phyloP scores from a whole-genome alignment of 2,797 vertebrate genomes.

The Paedocypris micromegethes region DNA sequence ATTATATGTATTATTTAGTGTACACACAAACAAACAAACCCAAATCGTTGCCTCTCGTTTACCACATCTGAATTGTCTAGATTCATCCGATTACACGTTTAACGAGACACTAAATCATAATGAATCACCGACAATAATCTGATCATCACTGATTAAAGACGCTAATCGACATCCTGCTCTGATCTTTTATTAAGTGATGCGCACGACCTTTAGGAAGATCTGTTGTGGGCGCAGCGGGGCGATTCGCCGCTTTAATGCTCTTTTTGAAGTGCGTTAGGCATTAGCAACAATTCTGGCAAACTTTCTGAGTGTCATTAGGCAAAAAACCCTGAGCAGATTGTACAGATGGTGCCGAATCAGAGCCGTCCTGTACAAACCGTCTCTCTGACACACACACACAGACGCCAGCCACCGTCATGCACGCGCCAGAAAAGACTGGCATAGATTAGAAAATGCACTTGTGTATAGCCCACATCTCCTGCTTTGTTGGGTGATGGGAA shows the following conservation, averaged over 20 bases:
- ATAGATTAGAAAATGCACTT: constrained; percentile 18
- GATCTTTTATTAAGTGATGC: too few relatives aligned
- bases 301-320: constrained; percentile 22
- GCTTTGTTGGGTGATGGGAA: too few relatives aligned
- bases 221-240: background rate
- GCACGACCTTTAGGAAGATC: background rate
- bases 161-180: too few relatives aligned
- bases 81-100: too few relatives aligned
- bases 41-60: too few relatives aligned
- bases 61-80: too few relatives aligned
- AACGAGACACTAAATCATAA: too few relatives aligned
- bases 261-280: constrained; percentile 17
- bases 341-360: constrained; percentile 31
- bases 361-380: constrained; percentile 11
- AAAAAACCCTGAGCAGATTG: constrained; percentile 34
- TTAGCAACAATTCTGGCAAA: constrained; percentile 30
- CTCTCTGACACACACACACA: background rate
- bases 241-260: constrained; percentile 2
- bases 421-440: constrained; percentile 13
- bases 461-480: too few relatives aligned
- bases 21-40: too few relatives aligned
- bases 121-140: too few relatives aligned
- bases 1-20: too few relatives aligned
- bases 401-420: background rate
- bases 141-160: too few relatives aligned